A percentile compares a stretch with the other conserved stretches of the same genome.
Evolutionary conservation across 2,113 vertebrate species (phyloP).

Genomic region (Tenrec ecaudatus): DNA sequence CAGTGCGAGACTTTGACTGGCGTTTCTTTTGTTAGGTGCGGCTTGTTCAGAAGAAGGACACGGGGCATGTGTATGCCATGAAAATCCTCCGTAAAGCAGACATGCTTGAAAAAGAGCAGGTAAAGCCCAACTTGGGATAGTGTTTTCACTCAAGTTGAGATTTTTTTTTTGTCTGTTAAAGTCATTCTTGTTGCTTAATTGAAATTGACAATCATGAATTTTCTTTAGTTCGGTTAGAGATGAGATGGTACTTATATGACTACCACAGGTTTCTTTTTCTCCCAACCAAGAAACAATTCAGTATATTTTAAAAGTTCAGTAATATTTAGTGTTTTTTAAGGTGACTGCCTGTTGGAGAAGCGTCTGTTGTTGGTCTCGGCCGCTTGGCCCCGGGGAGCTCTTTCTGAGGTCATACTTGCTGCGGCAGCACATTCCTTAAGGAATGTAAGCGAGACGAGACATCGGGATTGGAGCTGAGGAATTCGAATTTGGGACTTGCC

Average conservation of each 20-base stretch:
- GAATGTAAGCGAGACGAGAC: constrained; percentile 43
- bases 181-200: constrained; percentile 44
- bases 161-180: neutral
- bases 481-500: constrained; percentile 27
- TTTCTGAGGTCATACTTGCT: neutral
- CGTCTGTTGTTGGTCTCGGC: neutral
- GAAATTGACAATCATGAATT: constrained; percentile 39
- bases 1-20: neutral
- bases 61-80: constrained; percentile 98
- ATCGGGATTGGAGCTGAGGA: neutral
- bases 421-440: neutral
- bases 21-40: constrained; percentile 89
- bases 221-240: constrained; percentile 52
- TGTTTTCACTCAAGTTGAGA: neutral
- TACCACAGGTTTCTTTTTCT: constrained; percentile 16
- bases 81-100: constrained; percentile 99
- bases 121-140: constrained; percentile 67
- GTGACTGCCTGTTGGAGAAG: constrained; percentile 3
- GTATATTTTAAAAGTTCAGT: constrained; percentile 57
- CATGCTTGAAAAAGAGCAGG: constrained; percentile 99
- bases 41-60: constrained; percentile 99
- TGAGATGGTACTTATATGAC: neutral
- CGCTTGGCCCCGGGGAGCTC: neutral
- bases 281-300: neutral
- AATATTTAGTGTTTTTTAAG: neutral